Evolutionary conservation across 2,888 invertebrate genomes (phyloP).

Genomic region (Synergus japonicus): DNA sequence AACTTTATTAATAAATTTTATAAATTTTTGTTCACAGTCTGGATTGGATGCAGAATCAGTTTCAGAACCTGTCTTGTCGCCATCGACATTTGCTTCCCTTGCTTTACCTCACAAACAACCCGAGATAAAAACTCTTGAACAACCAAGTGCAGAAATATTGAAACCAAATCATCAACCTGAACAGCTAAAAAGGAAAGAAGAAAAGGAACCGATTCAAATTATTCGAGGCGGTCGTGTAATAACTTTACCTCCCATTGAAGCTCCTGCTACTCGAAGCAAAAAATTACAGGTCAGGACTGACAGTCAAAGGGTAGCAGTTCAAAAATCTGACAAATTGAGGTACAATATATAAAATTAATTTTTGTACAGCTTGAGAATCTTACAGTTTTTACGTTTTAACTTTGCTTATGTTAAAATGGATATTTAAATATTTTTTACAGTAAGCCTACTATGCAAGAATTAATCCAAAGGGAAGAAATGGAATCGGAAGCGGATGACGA

Average conservation of each 20-base stretch:
- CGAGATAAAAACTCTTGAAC: constrained; percentile 1
- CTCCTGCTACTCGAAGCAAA: constrained; percentile 88
- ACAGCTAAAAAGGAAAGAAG: constrained; percentile 69
- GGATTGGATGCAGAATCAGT: constrained; percentile 54
- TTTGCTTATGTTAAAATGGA: neutral
- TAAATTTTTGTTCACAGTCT: constrained; percentile 56
- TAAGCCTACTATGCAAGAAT: constrained; percentile 39
- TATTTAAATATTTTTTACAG: constrained; percentile 43
- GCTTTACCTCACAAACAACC: constrained; percentile 20
- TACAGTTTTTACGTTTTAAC: neutral
- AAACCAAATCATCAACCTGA: constrained; percentile 4
- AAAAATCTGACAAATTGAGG: constrained; percentile 57
- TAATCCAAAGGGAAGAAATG: constrained; percentile 51
- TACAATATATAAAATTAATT: constrained; percentile 39
- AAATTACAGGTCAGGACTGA: constrained; percentile 77
- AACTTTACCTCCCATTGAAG: constrained; percentile 89
- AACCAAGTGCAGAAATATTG: neutral
- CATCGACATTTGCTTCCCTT: constrained; percentile 49
- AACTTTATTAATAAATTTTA: constrained; percentile 3
- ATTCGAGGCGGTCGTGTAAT: constrained; percentile 87
- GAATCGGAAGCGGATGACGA: constrained; percentile 79
- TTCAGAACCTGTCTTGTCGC: constrained; percentile 58
- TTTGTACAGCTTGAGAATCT: constrained; percentile 45
- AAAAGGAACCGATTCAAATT: constrained; percentile 85
- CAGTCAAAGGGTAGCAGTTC: constrained; percentile 38